Evolutionary conservation across 2,113 vertebrate species (phyloP), one percentile per base, ranked within the genome.

Genomic region (Hemicordylus capensis): DNA sequence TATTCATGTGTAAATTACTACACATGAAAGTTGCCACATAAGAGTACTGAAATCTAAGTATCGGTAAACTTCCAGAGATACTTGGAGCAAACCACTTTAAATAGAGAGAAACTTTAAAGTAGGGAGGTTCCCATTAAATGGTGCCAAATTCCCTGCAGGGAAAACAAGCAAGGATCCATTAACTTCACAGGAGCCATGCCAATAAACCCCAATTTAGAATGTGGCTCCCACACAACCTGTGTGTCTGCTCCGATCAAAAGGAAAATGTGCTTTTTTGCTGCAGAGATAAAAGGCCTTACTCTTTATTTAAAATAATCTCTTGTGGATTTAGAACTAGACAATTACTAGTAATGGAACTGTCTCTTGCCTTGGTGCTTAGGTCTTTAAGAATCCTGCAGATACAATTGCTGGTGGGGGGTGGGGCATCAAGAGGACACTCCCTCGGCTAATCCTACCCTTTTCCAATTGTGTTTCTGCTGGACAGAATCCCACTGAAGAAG

Each of bases 401-500:
- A 42, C 10, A 59, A 11, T 34, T 42, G 48, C 3, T n/a, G 15
- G 19, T 39, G 48, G 10, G 22, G 3, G 8, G 3, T 42, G 17
- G 6, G 20, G 51, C 51, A 28, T 39, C 44, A 24, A 34, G 26
- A 1, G 28, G 67, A n/a, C 56, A 12, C 44, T 75, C 6, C 12
- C 58, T 17, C 37, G 56, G 39, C 48, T 75, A 56, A 56, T 24
- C 1, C 15, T 44, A 76, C 11, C 73, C 63, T 67, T 24, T 85
- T 78, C 66, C 54, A 56, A n/a, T 61, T 54, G 26, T 54, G 26
- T 61, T 26, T 80, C 77, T 72, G 31, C 42, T 19, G n/a, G 44
- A 28, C 93, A 98, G 98, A 92, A 98, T 98, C 74, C 97, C 98
- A 1, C 87, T 98, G 66, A 97, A 91, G 77, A 98, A 98, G 80